Percentiles rank a stretch among this genome's conserved stretches.
Evolutionary conservation across 2,888 invertebrate species (phyloP).

Genomic region (Rhagophthalmus giganteus): DNA sequence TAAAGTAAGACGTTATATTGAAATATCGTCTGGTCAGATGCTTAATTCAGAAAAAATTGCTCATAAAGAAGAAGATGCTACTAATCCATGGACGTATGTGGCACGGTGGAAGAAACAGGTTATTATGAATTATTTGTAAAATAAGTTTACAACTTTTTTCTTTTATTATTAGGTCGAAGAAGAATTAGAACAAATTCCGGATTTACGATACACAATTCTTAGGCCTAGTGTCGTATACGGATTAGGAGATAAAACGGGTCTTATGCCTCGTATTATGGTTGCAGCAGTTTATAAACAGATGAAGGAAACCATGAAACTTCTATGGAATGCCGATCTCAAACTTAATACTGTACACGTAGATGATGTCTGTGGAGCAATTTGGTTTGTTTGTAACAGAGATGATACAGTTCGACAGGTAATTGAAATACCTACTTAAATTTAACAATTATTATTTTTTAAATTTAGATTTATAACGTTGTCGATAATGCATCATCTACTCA

Average conservation of each 20-base stretch:
- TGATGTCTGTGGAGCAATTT: conserved; percentile 82
- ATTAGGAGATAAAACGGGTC: conserved; percentile 76
- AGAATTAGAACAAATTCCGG: conserved; percentile 68
- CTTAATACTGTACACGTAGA: conserved; percentile 86
- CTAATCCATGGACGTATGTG: conserved; percentile 84
- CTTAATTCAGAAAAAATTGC: conserved; percentile 77
- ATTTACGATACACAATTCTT: conserved; percentile 75
- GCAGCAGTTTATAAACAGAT: conserved; percentile 88
- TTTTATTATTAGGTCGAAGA: conserved; percentile 65
- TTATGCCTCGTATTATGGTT: conserved; percentile 82
- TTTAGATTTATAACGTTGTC: conserved; percentile 77
- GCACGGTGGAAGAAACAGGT: conserved; percentile 78
- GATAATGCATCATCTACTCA: conserved; percentile 84
- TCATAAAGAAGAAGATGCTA: conserved; percentile 73
- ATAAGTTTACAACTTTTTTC: neutral
- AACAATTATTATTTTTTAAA: conserved; percentile 1
- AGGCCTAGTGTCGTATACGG: conserved; percentile 88
- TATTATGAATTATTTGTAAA: conserved; percentile 4
- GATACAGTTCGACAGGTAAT: conserved; percentile 48
- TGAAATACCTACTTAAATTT: conserved; percentile 2
- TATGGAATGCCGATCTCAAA: conserved; percentile 83
- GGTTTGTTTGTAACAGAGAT: conserved; percentile 62
- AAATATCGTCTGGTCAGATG: conserved; percentile 84
- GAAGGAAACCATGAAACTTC: conserved; percentile 86
- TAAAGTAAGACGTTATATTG: conserved; percentile 73